A percentile compares a stretch with the other conserved stretches of the same genome.
phyloP scores from a whole-genome alignment of 2,888 invertebrate genomes.

The Diarsia dahlii region DNA sequence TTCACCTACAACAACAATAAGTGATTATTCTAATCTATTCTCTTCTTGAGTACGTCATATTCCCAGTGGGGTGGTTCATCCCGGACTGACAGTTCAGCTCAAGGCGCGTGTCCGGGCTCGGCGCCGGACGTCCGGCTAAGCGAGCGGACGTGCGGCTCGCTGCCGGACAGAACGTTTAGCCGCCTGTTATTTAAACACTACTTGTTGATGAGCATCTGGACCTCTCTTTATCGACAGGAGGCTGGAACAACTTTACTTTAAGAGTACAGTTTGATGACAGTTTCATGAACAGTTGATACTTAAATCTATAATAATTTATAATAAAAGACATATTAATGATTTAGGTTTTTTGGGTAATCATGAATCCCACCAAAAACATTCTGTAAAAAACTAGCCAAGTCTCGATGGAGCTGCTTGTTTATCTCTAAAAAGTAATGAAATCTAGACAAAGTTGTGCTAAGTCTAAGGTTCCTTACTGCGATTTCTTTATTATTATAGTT shows the following conservation, averaged over 20 bases:
- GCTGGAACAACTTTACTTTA: background rate
- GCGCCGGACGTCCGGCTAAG: conserved; percentile 39
- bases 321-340: background rate
- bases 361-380: no score
- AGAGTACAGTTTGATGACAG: background rate
- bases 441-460: no score
- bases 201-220: conserved; percentile 35
- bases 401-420: no score
- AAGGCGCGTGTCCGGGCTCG: conserved; percentile 10
- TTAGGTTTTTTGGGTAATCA: background rate
- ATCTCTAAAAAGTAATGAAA: no score
- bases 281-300: background rate
- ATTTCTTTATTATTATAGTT: no score
- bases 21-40: background rate
- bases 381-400: no score
- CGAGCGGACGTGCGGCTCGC: conserved; percentile 30
- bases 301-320: no score
- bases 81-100: background rate
- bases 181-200: conserved; percentile 29
- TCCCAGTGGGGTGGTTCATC: conserved; percentile 4
- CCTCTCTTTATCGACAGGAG: background rate
- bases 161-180: conserved; percentile 12
- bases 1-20: background rate
- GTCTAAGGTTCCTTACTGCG: no score
- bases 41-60: background rate